Evolutionary conservation across 2,797 vertebrate species (phyloP), one percentile per base, ranked within the genome.

Genomic region (Falco concolor): DNA sequence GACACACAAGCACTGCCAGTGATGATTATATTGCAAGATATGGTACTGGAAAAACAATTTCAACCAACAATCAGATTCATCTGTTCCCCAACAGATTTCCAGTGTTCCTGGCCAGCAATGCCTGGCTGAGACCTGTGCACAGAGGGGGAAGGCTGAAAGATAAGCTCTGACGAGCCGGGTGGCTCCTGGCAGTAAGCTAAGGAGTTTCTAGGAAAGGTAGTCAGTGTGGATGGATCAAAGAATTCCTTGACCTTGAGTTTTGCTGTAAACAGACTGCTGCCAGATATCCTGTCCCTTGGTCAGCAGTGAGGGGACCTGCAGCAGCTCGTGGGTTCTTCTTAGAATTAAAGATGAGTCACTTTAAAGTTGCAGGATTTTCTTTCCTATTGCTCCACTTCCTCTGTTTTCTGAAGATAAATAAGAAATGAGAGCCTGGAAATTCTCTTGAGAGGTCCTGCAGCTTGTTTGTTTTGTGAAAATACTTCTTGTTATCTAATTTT

Each of bases 401-500:
- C 91, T 92, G 69, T 94, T 96, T 95, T 95, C 80, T 84, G 84
- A 97, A 92, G 95, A 96, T 93, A 96, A 97, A 96, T 96, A 95
- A 96, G 91, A 96, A 95, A 94, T 82, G 88, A 96, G 89, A 96
- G 91, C 78, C 84, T 93, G 95, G 86, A 84, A 97, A 94, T 94
- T 96, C 96, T 96, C 78, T 76, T 84, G 97, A 96, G 96, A 97
- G 91, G 75, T 96, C 90, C 87, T 76, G 92, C 79, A 95, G 97
- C 84, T 96, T 97, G 96, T 96, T 97, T 97, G 79, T 95, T 95
- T 94, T 93, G 68, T 95, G 84, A 88, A 96, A 97, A 92, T 91
- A 68, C 40, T 92, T 88, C 74, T 90, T 88, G 77, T 78, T 96
- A 91, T 96, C 94, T 96, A 93, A 95, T 91, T 95, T 81, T 68